Conservation (phyloP, 2,888 invertebrate species). For the Cephus rjabovi region DNA sequence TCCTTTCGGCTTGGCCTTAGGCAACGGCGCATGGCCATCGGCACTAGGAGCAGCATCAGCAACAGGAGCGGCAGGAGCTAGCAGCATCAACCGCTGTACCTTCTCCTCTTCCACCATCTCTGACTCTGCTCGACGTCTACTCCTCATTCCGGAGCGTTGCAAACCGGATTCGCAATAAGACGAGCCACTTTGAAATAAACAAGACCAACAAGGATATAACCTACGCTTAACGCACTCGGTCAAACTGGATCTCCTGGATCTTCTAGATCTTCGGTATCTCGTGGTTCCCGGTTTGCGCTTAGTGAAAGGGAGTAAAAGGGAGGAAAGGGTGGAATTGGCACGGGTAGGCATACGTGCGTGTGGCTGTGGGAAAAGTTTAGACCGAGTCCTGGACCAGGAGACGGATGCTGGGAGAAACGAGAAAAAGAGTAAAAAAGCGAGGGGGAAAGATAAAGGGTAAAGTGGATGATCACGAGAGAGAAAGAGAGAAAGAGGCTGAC, state of each 20-base stretch:
- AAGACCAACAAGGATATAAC: conserved; percentile 15
- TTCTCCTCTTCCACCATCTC: neutral
- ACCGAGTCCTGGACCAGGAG: conserved; percentile 28
- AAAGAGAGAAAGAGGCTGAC: conserved; percentile 18
- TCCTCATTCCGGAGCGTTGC: conserved; percentile 34
- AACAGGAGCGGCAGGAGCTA: conserved; percentile 16
- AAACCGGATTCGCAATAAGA: conserved; percentile 65
- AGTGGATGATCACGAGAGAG: conserved; percentile 11
- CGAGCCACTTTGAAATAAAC: conserved; percentile 7
- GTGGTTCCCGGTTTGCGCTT: neutral
- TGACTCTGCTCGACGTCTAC: conserved; percentile 4
- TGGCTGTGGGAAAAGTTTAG: conserved; percentile 46
- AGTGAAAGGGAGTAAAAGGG: conserved; percentile 1
- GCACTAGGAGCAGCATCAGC: conserved; percentile 18
- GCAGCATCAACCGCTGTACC: conserved; percentile 23
- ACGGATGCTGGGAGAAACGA: neutral
- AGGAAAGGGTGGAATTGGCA: neutral
- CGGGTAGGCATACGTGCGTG: conserved; percentile 19
- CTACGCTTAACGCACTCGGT: conserved; percentile 30
- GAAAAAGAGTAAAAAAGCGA: conserved; percentile 35
- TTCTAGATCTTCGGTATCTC: conserved; percentile 4
- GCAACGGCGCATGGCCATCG: conserved; percentile 14
- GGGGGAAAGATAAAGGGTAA: conserved; percentile 25
- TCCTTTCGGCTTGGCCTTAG: neutral
- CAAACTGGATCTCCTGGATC: conserved; percentile 48